Evolutionary conservation across 2,888 invertebrate genomes (phyloP), one percentile per base, ranked within the genome.

Genomic region (Artemia sinica): DNA sequence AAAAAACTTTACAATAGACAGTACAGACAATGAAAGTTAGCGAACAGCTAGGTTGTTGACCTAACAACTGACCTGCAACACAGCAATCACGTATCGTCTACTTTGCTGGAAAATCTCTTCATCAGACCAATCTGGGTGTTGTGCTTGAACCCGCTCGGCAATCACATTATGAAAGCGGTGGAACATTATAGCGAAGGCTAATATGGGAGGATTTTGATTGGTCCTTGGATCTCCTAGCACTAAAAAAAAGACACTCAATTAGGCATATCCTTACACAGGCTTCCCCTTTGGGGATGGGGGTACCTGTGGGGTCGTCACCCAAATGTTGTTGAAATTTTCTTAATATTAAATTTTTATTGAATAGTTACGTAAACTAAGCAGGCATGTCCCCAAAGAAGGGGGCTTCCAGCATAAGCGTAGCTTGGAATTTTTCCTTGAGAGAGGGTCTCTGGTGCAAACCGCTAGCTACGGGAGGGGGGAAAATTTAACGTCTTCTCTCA

Each of bases 151-250:
- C 12, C 89, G 81, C 2, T 82, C 82, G 0, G 96, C 96, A 12
- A 95, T 83, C 5, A 88, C 85, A 77, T 98, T 98, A 78, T 98
- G 97, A 90, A 93, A 98, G 3, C 96, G 86, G 76, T 92, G 87
- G 74, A 97, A 89, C 18, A 98, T 79, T 69, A 98, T 88, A 6
- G 93, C 92, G 74, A 98, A 88, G 0, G 94, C 87, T 68, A 97
- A 82, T 75, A 98, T 80, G 0, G 94, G 95, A 0, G 97, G 97
- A 78, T 97, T 96, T 78, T 98, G 97, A 78, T 97, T 97, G 4
- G 91, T 91, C 72, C 96, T 84, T 0, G 95, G 91, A 79, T 97
- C 96, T 14, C 97, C 97, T 69, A 97, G 80, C 74, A 95, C 96
- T 96, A 76, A 2, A 79, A 70, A 72, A 71, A 66, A 3, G 41